These are phyloP conservation scores for Zonitis immaculata DNA, from an alignment of 2,888 invertebrate species.

Conservation along the genomic window DNA sequence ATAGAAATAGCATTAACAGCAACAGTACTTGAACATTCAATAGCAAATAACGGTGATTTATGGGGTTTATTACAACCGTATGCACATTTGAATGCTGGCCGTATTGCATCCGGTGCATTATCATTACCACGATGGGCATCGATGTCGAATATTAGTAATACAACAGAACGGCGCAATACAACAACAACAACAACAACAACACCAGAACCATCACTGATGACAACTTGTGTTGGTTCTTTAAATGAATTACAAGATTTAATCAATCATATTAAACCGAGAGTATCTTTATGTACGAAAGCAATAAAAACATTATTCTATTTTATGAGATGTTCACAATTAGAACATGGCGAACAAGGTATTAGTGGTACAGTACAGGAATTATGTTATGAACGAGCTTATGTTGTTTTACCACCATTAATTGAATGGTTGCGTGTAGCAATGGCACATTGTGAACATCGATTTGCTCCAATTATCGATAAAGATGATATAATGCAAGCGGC, in stretches of 20 bases:
- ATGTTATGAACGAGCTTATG: slow-evolving; percentile 82
- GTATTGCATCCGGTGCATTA: slow-evolving; percentile 80
- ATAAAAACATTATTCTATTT: slow-evolving; percentile 82
- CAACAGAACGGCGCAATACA: background rate
- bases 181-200: slow-evolving; percentile 20
- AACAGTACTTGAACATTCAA: slow-evolving; percentile 74
- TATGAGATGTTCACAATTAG: slow-evolving; percentile 83
- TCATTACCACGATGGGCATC: slow-evolving; percentile 75
- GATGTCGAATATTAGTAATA: slow-evolving; percentile 49
- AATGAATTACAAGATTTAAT: slow-evolving; percentile 73
- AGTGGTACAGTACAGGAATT: slow-evolving; percentile 54
- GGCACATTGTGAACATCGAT: slow-evolving; percentile 77
- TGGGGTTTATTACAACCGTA: slow-evolving; percentile 90
- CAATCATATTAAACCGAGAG: slow-evolving; percentile 54
- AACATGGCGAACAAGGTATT: slow-evolving; percentile 42
- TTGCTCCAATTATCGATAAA: slow-evolving; percentile 66
- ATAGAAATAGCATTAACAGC: slow-evolving; percentile 66
- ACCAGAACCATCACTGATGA: slow-evolving; percentile 68
- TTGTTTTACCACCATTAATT: slow-evolving; percentile 82
- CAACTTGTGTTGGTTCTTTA: slow-evolving; percentile 84
- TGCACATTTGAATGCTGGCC: slow-evolving; percentile 83
- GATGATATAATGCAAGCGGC: slow-evolving; percentile 89
- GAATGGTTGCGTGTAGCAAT: slow-evolving; percentile 84
- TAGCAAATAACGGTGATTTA: slow-evolving; percentile 80
- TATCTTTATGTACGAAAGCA: slow-evolving; percentile 60